Conservation (phyloP, 2,888 invertebrate species). For the Netelia inedita region DNA sequence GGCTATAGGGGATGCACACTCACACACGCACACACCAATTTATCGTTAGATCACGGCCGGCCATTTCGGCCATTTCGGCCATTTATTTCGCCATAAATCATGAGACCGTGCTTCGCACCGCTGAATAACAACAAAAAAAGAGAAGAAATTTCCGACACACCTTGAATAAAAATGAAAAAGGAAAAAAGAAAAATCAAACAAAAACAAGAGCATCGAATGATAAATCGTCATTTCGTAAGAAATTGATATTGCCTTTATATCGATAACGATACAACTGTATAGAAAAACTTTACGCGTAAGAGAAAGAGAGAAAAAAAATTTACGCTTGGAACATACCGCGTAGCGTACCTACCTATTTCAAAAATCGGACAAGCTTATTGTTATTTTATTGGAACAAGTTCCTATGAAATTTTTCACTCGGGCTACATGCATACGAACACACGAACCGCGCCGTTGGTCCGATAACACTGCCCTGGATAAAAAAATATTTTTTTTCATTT, state of each 20-base stretch:
- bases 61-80: constrained; percentile 55
- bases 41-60: constrained; percentile 57
- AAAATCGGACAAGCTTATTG: not conserved
- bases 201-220: constrained; percentile 20
- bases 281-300: not conserved
- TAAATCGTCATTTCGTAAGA: constrained; percentile 46
- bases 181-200: not conserved
- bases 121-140: constrained; percentile 33
- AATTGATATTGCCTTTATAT: constrained; percentile 45
- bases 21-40: constrained; percentile 39
- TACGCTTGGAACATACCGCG: not conserved
- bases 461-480: too few species aligned
- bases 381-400: not conserved
- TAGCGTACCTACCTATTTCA: not conserved
- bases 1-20: not conserved
- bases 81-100: constrained; percentile 58
- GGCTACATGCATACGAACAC: not conserved
- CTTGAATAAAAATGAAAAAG: constrained; percentile 41
- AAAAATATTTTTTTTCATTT: not conserved
- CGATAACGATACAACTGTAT: not conserved
- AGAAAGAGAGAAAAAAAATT: constrained; percentile 21
- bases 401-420: not conserved
- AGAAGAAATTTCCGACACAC: not conserved
- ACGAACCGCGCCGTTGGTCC: too few species aligned
- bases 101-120: not conserved